Evolutionary conservation across 2,888 invertebrate species (phyloP), one percentile per base, ranked within the genome.

Genomic region (Laspeyria flexula): DNA sequence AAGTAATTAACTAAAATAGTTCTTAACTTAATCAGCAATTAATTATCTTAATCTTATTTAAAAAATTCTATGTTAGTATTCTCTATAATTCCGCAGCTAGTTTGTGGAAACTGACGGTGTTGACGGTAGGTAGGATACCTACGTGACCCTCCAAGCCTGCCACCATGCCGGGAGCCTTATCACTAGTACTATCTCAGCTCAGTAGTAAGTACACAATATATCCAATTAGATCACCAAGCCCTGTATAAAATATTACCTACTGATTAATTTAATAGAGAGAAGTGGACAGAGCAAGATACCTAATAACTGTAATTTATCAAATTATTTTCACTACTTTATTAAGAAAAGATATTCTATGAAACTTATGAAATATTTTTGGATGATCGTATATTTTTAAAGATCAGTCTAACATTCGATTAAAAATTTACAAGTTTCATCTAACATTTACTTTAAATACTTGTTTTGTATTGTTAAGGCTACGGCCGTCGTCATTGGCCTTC

Each of bases 381-480:
- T 81, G 84, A 86, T 88, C 85, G 81, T 88, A 87, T 85, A 86
- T 83, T 85, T 86, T 89, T 86, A 87, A 88, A 90, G 85, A 89
- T 90, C 91, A 91, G 92, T 91, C 91, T 91, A 91, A 91, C 88
- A 87, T 91, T 91, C 91, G 91, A 45, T 86, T 91, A 88, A 88
- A 84, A 86, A 86, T 85, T 84, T 86, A 88, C 85, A 86, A 73
- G 71, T 59, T 69, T 55, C 56, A 47, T 65, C 67, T 72, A 65
- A 69, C n/a, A 31, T 46, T 67, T 67, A 76, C 60, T 82, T 84
- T 82, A 73, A 73, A 70, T 71, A 80, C 79, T 79, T 77, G 68
- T 69, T 79, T 73, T 71, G 64, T 71, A 64, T 73, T 56, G 62
- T 75, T 88, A 88, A 88, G 88, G 88, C 89, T 85, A 84, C 67